Percentiles rank a stretch among this genome's conserved stretches.
Evolutionary conservation across 2,797 vertebrate species (phyloP).

Genomic region (Alauda arvensis): DNA sequence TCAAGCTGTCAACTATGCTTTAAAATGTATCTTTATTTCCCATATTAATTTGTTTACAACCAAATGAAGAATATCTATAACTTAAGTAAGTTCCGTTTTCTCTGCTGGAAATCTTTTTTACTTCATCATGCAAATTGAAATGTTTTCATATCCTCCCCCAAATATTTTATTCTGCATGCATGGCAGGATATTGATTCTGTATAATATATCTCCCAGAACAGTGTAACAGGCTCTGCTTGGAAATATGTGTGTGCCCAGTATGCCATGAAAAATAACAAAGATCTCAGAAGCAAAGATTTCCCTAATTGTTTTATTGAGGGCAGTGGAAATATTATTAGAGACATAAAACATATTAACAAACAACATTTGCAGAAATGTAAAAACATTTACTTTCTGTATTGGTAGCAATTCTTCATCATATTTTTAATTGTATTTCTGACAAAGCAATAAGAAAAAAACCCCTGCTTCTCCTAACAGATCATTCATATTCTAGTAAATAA

Average conservation of each 20-base stretch:
- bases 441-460: background rate
- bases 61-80: background rate
- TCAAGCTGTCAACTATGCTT: background rate
- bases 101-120: background rate
- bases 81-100: background rate
- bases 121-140: background rate
- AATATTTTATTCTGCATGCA: background rate
- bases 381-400: background rate
- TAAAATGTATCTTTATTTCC: background rate
- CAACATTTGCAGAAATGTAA: background rate
- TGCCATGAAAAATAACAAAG: background rate
- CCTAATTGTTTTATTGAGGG: background rate
- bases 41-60: conserved; percentile 15
- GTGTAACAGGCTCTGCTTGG: background rate
- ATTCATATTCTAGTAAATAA: background rate
- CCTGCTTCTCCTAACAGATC: background rate
- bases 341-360: background rate
- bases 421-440: background rate
- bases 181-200: background rate
- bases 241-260: background rate
- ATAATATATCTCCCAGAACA: background rate
- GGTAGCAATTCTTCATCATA: background rate
- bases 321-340: background rate
- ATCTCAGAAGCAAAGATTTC: background rate
- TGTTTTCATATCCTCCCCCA: background rate